A percentile compares a stretch with the other conserved stretches of the same genome.
Conservation (phyloP, 2,113 vertebrate species). For the Amazona vittata region DNA sequence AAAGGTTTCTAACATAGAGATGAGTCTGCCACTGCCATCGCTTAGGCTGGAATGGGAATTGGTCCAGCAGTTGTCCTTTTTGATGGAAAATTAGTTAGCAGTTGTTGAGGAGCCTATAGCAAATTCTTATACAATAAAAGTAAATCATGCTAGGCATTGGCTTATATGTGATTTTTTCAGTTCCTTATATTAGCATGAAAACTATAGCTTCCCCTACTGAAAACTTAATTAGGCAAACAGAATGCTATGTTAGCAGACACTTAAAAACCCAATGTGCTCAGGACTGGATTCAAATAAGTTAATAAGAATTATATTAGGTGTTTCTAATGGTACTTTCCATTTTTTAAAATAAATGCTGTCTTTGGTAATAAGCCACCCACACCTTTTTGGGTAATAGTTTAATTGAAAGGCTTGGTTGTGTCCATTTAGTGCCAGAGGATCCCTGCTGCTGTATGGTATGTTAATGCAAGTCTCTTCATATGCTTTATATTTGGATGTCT, state of each 20-base stretch:
- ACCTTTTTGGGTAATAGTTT: constrained; percentile 43
- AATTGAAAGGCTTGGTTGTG: constrained; percentile 23
- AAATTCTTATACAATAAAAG: constrained; percentile 51
- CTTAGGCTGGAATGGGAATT: constrained; percentile 14
- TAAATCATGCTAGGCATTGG: constrained; percentile 53
- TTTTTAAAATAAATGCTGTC: constrained; percentile 23
- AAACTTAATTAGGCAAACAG: constrained; percentile 67
- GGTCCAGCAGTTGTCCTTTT: constrained; percentile 8
- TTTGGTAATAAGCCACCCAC: constrained; percentile 39
- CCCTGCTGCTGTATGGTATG: not conserved
- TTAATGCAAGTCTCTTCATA: not conserved
- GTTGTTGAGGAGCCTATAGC: constrained; percentile 22
- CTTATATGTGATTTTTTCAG: constrained; percentile 27
- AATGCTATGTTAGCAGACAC: constrained; percentile 63
- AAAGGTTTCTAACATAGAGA: not conserved
- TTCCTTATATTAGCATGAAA: constrained; percentile 27
- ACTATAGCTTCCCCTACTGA: constrained; percentile 47
- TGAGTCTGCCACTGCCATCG: not conserved
- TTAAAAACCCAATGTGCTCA: constrained; percentile 37
- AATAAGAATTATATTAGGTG: constrained; percentile 63
- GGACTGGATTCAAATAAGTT: constrained; percentile 47
- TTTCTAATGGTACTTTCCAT: constrained; percentile 56
- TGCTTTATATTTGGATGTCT: not conserved
- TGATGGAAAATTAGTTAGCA: constrained; percentile 43
- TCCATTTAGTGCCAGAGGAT: constrained; percentile 3